phyloP scores from a whole-genome alignment of 1,140 invertebrate genomes.

The Calephelis nemesis region DNA sequence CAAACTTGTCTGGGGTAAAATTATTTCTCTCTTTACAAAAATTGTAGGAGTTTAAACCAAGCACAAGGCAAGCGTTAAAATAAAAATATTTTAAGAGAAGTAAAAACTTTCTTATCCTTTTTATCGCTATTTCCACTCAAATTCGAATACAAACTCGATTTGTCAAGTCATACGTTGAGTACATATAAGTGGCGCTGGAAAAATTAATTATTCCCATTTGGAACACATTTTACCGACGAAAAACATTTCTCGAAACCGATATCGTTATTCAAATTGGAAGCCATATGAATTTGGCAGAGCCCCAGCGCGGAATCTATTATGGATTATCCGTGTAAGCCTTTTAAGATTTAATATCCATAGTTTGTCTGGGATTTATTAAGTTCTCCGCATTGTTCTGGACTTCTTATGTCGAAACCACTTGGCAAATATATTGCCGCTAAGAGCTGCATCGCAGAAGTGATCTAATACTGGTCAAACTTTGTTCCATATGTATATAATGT shows the following conservation, averaged over 20 bases:
- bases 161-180: too few species aligned
- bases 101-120: too few species aligned
- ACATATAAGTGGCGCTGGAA: neutral
- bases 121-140: too few species aligned
- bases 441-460: too few species aligned
- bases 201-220: conserved; percentile 12
- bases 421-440: neutral
- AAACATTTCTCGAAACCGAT: conserved; percentile 6
- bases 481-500: too few species aligned
- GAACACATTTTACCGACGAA: neutral
- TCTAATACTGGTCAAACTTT: too few species aligned
- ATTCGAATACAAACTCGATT: too few species aligned
- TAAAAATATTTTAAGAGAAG: too few species aligned
- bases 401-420: neutral
- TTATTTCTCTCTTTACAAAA: too few species aligned
- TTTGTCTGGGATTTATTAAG: conserved; percentile 3
- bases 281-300: conserved; percentile 12
- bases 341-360: conserved; percentile 6
- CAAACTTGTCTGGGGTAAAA: too few species aligned
- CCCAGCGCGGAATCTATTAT: conserved; percentile 2
- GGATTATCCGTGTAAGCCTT: conserved; percentile 1
- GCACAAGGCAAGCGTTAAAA: too few species aligned
- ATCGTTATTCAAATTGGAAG: conserved; percentile 12
- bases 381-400: neutral
- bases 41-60: too few species aligned